Conservation (phyloP, 2,113 vertebrate species). For the Mohoua ochrocephala region DNA sequence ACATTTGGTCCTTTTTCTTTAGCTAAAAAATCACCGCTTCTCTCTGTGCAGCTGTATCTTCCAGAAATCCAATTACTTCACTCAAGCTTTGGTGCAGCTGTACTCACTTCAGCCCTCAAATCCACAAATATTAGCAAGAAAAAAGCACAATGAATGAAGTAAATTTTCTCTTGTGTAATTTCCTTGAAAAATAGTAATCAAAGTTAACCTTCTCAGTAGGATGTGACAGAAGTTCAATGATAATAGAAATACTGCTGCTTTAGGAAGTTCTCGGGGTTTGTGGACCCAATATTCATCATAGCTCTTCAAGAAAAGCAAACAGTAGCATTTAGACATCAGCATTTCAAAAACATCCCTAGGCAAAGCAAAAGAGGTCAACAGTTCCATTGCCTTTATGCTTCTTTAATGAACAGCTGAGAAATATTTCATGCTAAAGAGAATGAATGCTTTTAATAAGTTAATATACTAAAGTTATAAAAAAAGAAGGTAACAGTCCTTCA, state of each 20-base stretch:
- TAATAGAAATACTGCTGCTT: conserved; percentile 19
- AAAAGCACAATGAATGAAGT: not conserved
- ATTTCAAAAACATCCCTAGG: not conserved
- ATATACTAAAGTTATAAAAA: not conserved
- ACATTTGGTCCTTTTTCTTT: not conserved
- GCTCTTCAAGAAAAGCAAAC: conserved; percentile 6
- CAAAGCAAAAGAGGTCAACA: not conserved
- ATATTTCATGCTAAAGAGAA: not conserved
- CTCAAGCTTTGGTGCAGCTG: not conserved
- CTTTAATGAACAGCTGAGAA: not conserved
- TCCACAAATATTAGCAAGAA: not conserved
- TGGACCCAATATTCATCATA: not conserved
- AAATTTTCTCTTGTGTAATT: not conserved
- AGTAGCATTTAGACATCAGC: not conserved
- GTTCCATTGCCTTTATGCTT: not conserved
- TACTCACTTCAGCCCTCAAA: not conserved
- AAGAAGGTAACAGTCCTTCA: not conserved
- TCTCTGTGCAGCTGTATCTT: not conserved
- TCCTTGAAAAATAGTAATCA: not conserved
- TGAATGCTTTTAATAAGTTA: not conserved
- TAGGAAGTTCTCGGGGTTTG: not conserved
- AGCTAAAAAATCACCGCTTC: not conserved
- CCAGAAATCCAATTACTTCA: not conserved
- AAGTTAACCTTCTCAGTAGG: conserved; percentile 32
- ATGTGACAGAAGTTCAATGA: conserved; percentile 20